These are phyloP conservation scores for Isoperla grammatica DNA, from an alignment of 2,888 invertebrate genomes.

Conservation along the genomic window DNA sequence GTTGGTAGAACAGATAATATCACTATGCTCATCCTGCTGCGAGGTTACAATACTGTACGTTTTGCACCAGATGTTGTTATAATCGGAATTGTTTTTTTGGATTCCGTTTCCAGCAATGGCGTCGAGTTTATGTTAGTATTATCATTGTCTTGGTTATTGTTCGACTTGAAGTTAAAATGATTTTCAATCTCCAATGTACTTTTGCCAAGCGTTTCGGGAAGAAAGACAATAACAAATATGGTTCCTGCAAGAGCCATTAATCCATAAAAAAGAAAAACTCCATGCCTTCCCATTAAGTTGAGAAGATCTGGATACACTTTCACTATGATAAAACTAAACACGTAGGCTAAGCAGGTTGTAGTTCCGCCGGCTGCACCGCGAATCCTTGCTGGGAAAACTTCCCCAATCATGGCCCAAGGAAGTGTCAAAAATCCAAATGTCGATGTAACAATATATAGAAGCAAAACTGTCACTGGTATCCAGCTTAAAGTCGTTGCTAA, in stretches of 20 bases:
- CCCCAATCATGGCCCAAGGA: conserved; percentile 54
- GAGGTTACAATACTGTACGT: no score
- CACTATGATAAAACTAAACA: conserved; percentile 50
- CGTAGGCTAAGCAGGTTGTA: conserved; percentile 46
- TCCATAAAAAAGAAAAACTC: conserved; percentile 50
- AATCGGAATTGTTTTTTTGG: no score
- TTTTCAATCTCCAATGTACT: conserved; percentile 48
- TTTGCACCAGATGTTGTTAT: no score
- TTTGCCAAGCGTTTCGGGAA: conserved; percentile 53
- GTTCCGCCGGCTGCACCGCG: conserved; percentile 48
- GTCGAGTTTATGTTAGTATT: neutral
- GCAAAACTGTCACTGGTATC: conserved; percentile 45
- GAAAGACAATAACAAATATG: conserved; percentile 44
- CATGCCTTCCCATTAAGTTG: conserved; percentile 42
- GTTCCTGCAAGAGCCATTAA: conserved; percentile 46
- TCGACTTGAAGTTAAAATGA: neutral
- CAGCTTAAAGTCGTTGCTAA: conserved; percentile 31
- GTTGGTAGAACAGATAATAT: no score
- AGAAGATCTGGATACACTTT: conserved; percentile 49
- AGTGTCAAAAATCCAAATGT: conserved; percentile 52
- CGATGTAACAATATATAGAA: conserved; percentile 48
- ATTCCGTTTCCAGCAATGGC: no score
- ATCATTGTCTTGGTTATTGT: neutral
- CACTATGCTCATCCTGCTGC: no score
- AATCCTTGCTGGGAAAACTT: conserved; percentile 50